Evolutionary conservation across 1,140 invertebrate genomes (phyloP).

Genomic region (Cotesia glomerata): DNA sequence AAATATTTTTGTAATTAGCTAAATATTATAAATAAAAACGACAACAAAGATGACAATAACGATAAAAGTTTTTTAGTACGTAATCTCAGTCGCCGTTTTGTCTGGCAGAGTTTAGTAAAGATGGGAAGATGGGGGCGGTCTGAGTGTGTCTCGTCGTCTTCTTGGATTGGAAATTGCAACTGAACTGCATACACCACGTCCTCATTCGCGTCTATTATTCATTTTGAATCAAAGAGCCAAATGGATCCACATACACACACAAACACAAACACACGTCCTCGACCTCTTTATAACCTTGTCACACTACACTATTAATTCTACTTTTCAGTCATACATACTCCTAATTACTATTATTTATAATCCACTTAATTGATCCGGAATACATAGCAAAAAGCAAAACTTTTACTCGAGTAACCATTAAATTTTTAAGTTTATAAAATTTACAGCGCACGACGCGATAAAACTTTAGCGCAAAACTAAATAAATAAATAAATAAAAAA

Average conservation of each 20-base stretch:
- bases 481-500: too few species aligned
- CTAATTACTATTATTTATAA: too few species aligned
- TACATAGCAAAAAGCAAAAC: too few species aligned
- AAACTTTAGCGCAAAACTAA: too few species aligned
- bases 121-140: background rate
- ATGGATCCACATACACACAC: background rate
- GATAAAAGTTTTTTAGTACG: background rate
- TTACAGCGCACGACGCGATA: too few species aligned
- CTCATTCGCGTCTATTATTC: constrained; percentile 16
- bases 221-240: background rate
- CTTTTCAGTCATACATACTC: background rate
- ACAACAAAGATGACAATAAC: background rate
- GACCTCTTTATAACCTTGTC: background rate
- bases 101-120: background rate
- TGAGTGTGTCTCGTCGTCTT: background rate
- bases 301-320: background rate
- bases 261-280: background rate
- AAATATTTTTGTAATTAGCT: too few species aligned
- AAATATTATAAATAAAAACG: too few species aligned
- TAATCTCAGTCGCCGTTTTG: constrained; percentile 1
- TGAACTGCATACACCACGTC: background rate
- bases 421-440: too few species aligned
- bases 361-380: too few species aligned
- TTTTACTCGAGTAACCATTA: too few species aligned
- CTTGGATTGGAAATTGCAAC: background rate